These are phyloP conservation scores for Hexactinellida sp. DNA, from an alignment of 37 sponge, comb jelly and placozoan species.

Conservation along the genomic window DNA sequence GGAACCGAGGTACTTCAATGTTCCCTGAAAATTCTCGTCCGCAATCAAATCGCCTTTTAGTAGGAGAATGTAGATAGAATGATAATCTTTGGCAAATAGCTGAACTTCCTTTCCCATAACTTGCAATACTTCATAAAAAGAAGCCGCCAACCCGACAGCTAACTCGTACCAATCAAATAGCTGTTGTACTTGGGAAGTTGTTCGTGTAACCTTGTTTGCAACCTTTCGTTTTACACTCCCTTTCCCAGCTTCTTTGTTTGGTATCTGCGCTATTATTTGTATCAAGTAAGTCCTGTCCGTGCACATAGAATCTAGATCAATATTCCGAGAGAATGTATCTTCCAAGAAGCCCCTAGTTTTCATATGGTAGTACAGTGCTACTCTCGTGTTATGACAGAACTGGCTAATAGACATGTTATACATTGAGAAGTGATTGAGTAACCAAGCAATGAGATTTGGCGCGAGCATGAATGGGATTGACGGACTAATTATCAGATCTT, in stretches of 20 bases:
- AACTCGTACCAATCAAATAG: neutral
- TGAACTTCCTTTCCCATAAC: constrained; percentile 9
- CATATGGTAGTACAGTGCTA: constrained; percentile 5
- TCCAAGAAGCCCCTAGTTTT: neutral
- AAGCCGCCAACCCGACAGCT: neutral
- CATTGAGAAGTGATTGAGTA: neutral
- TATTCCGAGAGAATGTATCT: neutral
- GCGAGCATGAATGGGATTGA: neutral
- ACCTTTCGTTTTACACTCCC: neutral
- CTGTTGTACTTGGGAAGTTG: neutral
- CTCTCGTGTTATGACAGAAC: neutral
- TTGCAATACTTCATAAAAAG: neutral
- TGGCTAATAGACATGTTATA: neutral
- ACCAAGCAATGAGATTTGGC: neutral
- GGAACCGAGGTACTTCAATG: neutral
- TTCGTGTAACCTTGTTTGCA: neutral
- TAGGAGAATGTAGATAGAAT: neutral
- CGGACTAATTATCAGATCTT: neutral
- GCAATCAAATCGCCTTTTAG: neutral
- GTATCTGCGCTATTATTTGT: neutral
- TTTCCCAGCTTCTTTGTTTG: neutral
- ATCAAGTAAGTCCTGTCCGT: neutral
- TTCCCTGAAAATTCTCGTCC: neutral
- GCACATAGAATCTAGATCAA: neutral
- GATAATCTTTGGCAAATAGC: neutral